These are phyloP conservation scores for Campylomormyrus numenius DNA, from an alignment of 2,113 vertebrate genomes.

Conservation along the genomic window DNA sequence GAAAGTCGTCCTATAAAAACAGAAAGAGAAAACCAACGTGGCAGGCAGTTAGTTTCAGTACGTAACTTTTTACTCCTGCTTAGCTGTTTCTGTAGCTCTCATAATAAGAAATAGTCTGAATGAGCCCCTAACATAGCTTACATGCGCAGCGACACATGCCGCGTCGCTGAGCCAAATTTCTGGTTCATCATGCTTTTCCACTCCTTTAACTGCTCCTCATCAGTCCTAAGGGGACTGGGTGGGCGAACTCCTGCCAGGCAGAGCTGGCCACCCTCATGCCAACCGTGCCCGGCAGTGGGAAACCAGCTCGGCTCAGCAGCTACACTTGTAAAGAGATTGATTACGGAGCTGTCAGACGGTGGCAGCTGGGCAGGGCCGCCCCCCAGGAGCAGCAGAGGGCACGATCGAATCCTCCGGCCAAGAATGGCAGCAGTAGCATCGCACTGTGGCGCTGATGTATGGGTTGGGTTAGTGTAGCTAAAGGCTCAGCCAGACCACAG, in stretches of 20 bases:
- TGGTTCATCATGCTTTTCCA: constrained; percentile 35
- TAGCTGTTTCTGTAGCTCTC: background rate
- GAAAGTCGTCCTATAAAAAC: constrained; percentile 52
- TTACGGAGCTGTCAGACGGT: constrained; percentile 85
- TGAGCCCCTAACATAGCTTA: background rate
- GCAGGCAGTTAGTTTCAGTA: constrained; percentile 20
- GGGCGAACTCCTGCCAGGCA: constrained; percentile 26
- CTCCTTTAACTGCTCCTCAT: constrained; percentile 43
- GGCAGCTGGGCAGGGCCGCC: constrained; percentile 91
- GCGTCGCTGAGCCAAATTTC: background rate
- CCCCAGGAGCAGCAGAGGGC: constrained; percentile 92
- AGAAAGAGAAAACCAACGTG: constrained; percentile 20
- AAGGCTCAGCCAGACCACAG: constrained; percentile 33
- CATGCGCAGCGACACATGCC: background rate
- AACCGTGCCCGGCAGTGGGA: constrained; percentile 30
- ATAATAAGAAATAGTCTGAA: background rate
- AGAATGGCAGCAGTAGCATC: constrained; percentile 61
- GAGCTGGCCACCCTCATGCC: constrained; percentile 21
- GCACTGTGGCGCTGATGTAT: constrained; percentile 62
- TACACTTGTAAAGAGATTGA: constrained; percentile 91
- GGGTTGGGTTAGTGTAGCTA: constrained; percentile 18
- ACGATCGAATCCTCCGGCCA: constrained; percentile 73
- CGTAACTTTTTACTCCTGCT: background rate
- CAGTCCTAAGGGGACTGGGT: constrained; percentile 38
- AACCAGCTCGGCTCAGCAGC: constrained; percentile 61